These are phyloP conservation scores for Furcifer pardalis DNA, from an alignment of 2,797 vertebrate species.

Conservation along the genomic window DNA sequence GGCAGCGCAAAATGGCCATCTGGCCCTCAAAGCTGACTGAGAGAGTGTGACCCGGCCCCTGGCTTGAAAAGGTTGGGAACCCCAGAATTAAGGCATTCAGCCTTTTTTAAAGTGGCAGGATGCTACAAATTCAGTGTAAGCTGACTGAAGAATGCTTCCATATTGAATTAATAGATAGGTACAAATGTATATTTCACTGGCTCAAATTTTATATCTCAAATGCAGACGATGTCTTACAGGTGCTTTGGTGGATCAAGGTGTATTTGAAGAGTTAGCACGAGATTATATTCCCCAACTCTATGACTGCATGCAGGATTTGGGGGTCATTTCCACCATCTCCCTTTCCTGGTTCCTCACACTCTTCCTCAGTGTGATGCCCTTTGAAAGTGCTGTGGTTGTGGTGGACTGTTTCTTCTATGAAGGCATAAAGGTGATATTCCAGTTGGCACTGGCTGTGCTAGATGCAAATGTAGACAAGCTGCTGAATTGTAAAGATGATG, in stretches of 20 bases:
- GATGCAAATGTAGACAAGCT: constrained; percentile 95
- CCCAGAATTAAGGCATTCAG: background rate
- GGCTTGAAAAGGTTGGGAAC: no score
- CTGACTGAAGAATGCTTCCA: background rate
- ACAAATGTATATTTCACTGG: background rate
- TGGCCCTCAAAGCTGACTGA: no score
- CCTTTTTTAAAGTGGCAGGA: background rate
- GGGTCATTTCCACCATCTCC: constrained; percentile 97
- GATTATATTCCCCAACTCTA: constrained; percentile 96
- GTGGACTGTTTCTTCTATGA: constrained; percentile 99
- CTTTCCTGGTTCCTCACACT: constrained; percentile 99
- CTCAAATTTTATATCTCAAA: background rate
- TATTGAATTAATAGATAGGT: background rate
- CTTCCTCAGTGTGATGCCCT: constrained; percentile 98
- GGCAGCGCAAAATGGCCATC: no score
- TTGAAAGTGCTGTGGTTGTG: constrained; percentile 96
- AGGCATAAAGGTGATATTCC: constrained; percentile 99
- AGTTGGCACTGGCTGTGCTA: constrained; percentile 92
- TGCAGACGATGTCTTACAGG: constrained; percentile 74
- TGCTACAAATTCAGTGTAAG: background rate
- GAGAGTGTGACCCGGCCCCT: no score
- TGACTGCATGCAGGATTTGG: constrained; percentile 97
- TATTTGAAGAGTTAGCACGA: constrained; percentile 94
- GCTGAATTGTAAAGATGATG: constrained; percentile 94
- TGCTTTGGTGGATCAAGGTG: constrained; percentile 95